phyloP scores from a whole-genome alignment of 2,113 vertebrate species.

The Psittacara wagleri region DNA sequence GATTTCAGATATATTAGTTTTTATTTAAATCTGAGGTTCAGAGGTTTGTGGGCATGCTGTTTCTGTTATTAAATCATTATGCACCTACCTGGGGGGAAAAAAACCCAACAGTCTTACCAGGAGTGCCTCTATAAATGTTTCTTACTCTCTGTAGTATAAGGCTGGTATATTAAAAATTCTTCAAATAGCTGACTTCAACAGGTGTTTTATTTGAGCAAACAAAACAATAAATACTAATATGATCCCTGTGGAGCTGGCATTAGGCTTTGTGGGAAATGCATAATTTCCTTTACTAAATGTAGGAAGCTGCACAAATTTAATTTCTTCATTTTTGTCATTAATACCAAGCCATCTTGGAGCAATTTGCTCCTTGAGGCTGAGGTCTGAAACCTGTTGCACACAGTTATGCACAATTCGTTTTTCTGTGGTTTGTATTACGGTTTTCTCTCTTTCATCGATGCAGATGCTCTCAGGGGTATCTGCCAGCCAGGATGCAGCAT shows the following conservation, averaged over 20 bases:
- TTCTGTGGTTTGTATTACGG: neutral
- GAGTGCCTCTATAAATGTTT: constrained; percentile 59
- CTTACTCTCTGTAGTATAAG: constrained; percentile 31
- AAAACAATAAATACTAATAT: constrained; percentile 68
- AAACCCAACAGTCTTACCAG: constrained; percentile 27
- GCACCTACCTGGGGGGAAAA: constrained; percentile 43
- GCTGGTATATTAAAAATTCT: constrained; percentile 69
- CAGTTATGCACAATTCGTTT: neutral
- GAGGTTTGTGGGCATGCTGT: constrained; percentile 65
- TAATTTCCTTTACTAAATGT: constrained; percentile 57
- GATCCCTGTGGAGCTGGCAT: constrained; percentile 53
- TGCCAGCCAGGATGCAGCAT: accelerated
- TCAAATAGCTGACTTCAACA: constrained; percentile 55
- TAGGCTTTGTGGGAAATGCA: constrained; percentile 60
- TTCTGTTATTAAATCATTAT: constrained; percentile 72
- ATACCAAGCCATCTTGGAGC: constrained; percentile 20
- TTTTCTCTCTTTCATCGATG: neutral
- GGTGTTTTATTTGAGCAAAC: constrained; percentile 66
- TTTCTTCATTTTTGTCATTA: constrained; percentile 61
- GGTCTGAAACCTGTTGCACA: neutral
- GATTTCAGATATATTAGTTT: constrained; percentile 67
- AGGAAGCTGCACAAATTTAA: constrained; percentile 51
- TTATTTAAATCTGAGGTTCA: constrained; percentile 63
- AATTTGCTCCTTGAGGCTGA: neutral
- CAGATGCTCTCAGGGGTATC: neutral